Percentiles rank a stretch among this genome's conserved stretches.
Evolutionary conservation across 2,797 vertebrate genomes (phyloP).

Genomic region (Heteromormyrus szaboi): DNA sequence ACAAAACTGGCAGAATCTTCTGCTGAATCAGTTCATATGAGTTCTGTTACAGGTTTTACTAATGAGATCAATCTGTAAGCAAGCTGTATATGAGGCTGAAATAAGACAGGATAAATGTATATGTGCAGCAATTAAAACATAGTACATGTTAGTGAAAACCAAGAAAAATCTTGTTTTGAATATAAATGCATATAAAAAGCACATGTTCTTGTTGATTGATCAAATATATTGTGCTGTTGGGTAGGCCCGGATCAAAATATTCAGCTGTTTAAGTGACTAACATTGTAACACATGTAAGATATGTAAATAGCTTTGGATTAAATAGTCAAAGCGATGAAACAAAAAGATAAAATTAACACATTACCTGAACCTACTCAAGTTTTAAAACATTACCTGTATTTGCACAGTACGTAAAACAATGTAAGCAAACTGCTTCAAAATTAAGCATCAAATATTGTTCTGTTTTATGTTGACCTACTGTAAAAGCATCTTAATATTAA

Average conservation of each 20-base stretch:
- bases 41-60: neutral
- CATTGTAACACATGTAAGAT: neutral
- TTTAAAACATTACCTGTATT: neutral
- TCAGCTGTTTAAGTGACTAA: neutral
- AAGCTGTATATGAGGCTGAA: neutral
- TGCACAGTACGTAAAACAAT: neutral
- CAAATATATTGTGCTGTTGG: neutral
- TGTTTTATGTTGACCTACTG: neutral
- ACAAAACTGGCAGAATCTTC: neutral
- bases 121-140: neutral
- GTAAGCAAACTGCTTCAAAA: neutral
- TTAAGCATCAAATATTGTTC: neutral
- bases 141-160: slow-evolving; percentile 11
- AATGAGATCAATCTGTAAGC: neutral
- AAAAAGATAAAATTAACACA: slow-evolving; percentile 8
- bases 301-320: neutral
- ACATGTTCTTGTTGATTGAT: neutral
- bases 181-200: slow-evolving; percentile 4
- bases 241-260: neutral
- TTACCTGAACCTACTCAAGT: slow-evolving; percentile 1
- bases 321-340: neutral
- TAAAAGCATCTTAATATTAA: neutral
- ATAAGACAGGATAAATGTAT: neutral
- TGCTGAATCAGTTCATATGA: neutral
- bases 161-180: neutral